Evolutionary conservation across 1,140 invertebrate genomes (phyloP), one percentile per base, ranked within the genome.

Genomic region (Oncopeltus fasciatus): DNA sequence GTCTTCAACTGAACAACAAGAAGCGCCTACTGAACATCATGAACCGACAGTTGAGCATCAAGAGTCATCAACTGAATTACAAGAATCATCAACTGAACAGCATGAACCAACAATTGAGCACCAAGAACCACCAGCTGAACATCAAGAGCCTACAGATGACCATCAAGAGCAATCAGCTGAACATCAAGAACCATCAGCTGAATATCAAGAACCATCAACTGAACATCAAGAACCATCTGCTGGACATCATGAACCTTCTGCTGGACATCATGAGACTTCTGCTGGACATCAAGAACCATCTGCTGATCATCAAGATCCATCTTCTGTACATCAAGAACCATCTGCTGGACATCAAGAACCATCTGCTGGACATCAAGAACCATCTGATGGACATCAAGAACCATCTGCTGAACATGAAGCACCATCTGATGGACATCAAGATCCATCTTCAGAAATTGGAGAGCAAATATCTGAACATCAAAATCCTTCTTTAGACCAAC

Each of bases 61-160:
- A n/a, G 20, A 28, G 8, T 4, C 59, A 46, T 18, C 44, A 27
- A 2, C 27, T 51, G 24, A 24, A 28, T 21, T 26, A 16, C 69
- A 60, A 43, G 67, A 68, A 49, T 57, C 49, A 24, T 60, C 64
- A 26, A 49, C 66, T 51, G 14, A 64, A 28, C 64, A 73, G 68
- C 64, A 68, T 46, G 67, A 68, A 63, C 70, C 59, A 24, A 60
- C 66, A 24, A 5, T 51, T 31, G 44, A 58, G 18, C 26, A 12
- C 2, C 46, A 62, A 27, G 21, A 64, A 44, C 28, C 31, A 26
- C 21, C 38, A 60, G n/a, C 11, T 27, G 31, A 59, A 18, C 57
- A 38, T 43, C 21, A 43, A 18, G 12, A 33, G 31, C 29, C 18
- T 8, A 33, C 4, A 4, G 4, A 5, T 49, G 16, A 38, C 18